Evolutionary conservation across 2,113 vertebrate genomes (phyloP), one percentile per base, ranked within the genome.

Genomic region (Lophius piscatorius): DNA sequence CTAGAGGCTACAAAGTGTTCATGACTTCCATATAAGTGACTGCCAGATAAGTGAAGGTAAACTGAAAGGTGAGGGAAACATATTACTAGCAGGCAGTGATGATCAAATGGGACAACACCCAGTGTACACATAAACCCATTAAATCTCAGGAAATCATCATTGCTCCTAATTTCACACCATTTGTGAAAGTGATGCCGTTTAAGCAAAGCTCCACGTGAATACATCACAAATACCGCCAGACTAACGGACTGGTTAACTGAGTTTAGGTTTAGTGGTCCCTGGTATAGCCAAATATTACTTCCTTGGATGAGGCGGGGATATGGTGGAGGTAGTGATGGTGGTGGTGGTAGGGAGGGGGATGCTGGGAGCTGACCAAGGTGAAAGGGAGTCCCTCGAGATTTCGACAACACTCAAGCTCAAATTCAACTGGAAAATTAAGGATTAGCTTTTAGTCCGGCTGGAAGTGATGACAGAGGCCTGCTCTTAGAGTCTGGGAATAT

Each of bases 381-480:
- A 86, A 89, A 85, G 76, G 73, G 81, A 77, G 47, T 84, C 87
- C 80, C 74, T 59, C 81, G 81, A 75, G 83, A 68, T 80, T 81
- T 86, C 76, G 29, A 85, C 87, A 86, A 48, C 81, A 88, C 90
- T 83, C 60, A 84, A 68, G 51, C 72, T 74, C 67, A 80, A 74
- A 83, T 79, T 89, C 83, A 78, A 60, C 52, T 89, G 71, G 81
- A 87, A 85, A 84, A 87, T 81, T 62, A 79, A 76, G 74, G 72
- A 87, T 88, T 84, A 82, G 76, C 63, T 81, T 81, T 78, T 78
- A 82, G 42, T 76, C 69, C 81, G 70, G 71, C 81, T 70, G 62
- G 51, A 13, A 80, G 78, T 64, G 6, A 70, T 72, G 50, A 58
- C 48, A 22, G 54, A 75, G 36, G 42, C 39, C 47, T 61, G 26